phyloP scores from a whole-genome alignment of 2,888 invertebrate species.

The Aphodius sticticus region DNA sequence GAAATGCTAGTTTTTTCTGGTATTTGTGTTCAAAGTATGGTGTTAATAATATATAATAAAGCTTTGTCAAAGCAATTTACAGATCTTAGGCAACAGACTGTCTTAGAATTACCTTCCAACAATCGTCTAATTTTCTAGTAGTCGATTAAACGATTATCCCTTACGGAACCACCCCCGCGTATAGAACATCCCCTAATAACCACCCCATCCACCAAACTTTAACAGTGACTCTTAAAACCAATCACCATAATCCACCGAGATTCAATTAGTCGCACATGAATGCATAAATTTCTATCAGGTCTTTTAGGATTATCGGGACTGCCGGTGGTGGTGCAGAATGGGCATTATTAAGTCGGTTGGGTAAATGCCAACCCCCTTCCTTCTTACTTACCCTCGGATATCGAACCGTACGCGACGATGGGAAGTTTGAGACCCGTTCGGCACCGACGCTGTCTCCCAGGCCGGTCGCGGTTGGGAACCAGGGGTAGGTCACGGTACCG shows the following conservation, averaged over 20 bases:
- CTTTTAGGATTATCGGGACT: neutral
- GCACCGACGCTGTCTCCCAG: constrained; percentile 66
- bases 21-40: too few relatives aligned
- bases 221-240: neutral
- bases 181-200: neutral
- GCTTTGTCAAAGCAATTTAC: neutral
- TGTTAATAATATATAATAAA: too few relatives aligned
- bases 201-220: neutral
- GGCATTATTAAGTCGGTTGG: neutral
- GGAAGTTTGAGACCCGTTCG: constrained; percentile 68
- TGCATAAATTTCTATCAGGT: neutral
- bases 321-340: neutral
- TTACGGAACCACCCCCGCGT: neutral
- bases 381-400: constrained; percentile 77
- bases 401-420: constrained; percentile 79
- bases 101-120: neutral
- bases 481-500: constrained; percentile 80
- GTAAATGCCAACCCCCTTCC: neutral
- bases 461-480: constrained; percentile 77
- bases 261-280: constrained; percentile 4
- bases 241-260: neutral
- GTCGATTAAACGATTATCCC: neutral
- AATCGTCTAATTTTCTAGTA: neutral
- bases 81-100: constrained; percentile 9
- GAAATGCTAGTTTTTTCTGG: too few relatives aligned